Percentiles rank a stretch among this genome's conserved stretches.
phyloP scores from a whole-genome alignment of 2,888 invertebrate species.

The Euplexia lucipara region DNA sequence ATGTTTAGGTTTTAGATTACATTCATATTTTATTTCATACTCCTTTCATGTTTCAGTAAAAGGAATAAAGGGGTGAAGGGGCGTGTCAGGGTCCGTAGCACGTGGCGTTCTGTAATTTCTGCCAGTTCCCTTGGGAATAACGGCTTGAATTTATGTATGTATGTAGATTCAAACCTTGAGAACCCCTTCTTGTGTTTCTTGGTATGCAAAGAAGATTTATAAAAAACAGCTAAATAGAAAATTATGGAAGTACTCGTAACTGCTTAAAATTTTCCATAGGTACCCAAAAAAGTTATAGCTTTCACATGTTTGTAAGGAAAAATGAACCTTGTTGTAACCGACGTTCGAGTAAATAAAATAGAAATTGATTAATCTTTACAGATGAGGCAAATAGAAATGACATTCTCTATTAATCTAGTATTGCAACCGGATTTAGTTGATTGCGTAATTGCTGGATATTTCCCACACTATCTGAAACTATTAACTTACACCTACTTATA shows the following conservation, averaged over 20 bases:
- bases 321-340: background rate
- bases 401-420: background rate
- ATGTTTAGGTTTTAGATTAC: background rate
- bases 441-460: slow-evolving; percentile 14
- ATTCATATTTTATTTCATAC: background rate
- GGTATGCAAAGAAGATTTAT: background rate
- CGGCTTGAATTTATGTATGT: slow-evolving; percentile 39
- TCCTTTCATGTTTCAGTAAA: slow-evolving; percentile 7
- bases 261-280: background rate
- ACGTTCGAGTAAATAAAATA: slow-evolving; percentile 4
- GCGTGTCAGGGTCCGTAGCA: slow-evolving; percentile 11
- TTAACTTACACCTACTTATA: background rate
- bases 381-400: slow-evolving; percentile 3
- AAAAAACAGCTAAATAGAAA: background rate
- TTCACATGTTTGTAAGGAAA: slow-evolving; percentile 5
- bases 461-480: slow-evolving; percentile 2
- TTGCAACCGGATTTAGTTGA: background rate
- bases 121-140: slow-evolving; percentile 24
- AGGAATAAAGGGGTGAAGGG: slow-evolving; percentile 10
- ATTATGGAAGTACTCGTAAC: background rate
- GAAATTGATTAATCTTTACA: slow-evolving; percentile 17
- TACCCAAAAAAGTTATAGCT: background rate
- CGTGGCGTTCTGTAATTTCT: slow-evolving; percentile 47
- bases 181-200: slow-evolving; percentile 14
- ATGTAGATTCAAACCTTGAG: slow-evolving; percentile 11